These are phyloP conservation scores for Trachops cirrhosus DNA, from an alignment of 2,797 vertebrate genomes.

Conservation along the genomic window DNA sequence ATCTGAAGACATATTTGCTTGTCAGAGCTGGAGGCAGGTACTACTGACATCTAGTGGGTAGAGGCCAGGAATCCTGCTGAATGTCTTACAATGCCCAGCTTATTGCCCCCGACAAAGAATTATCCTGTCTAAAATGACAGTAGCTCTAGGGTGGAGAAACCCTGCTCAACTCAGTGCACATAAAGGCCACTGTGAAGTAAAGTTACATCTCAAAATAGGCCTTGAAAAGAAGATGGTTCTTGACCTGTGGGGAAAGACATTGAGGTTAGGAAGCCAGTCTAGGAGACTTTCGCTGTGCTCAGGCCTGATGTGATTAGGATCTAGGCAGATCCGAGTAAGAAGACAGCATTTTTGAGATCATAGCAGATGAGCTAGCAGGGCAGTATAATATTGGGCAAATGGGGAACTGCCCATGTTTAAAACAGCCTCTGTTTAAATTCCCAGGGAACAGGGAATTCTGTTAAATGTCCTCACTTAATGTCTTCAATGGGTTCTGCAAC, in stretches of 20 bases:
- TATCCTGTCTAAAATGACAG: background rate
- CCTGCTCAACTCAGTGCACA: background rate
- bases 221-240: background rate
- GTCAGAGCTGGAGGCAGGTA: background rate
- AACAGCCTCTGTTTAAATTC: constrained; percentile 16
- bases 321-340: background rate
- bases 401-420: no score
- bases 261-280: background rate
- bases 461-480: background rate
- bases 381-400: background rate
- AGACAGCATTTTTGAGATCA: background rate
- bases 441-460: background rate
- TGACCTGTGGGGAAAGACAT: background rate
- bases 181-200: background rate
- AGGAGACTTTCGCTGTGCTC: background rate
- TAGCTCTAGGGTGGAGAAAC: background rate
- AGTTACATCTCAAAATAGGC: background rate
- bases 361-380: background rate
- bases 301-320: background rate
- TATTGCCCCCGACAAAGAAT: background rate
- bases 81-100: background rate
- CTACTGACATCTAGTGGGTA: background rate
- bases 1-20: background rate
- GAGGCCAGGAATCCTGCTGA: background rate
- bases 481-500: background rate